phyloP scores from a whole-genome alignment of 2,888 invertebrate genomes.

The Lydus trimaculatus region DNA sequence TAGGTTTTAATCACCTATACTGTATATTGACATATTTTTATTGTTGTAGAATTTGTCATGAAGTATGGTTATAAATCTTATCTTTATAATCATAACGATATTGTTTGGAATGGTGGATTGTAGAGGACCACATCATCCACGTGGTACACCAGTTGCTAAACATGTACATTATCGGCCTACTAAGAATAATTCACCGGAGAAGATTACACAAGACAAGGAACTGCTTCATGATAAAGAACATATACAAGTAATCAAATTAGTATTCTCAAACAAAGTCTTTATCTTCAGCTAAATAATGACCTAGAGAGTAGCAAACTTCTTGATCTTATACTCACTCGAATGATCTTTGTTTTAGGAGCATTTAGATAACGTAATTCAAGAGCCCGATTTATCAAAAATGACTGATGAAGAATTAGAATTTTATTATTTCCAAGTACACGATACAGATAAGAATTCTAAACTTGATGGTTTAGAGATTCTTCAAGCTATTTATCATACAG shows the following conservation, averaged over 20 bases:
- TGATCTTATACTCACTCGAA: too few species aligned
- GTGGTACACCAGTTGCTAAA: slow-evolving; percentile 60
- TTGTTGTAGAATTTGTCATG: neutral
- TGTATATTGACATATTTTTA: slow-evolving; percentile 28
- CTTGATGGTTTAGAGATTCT: slow-evolving; percentile 91
- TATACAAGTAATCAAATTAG: slow-evolving; percentile 65
- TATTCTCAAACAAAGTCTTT: too few species aligned
- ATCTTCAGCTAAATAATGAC: too few species aligned
- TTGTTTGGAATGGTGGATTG: slow-evolving; percentile 23
- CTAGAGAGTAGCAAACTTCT: too few species aligned
- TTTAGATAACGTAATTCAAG: slow-evolving; percentile 58
- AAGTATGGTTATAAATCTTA: neutral
- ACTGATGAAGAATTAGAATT: slow-evolving; percentile 86
- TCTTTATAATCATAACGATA: slow-evolving; percentile 20
- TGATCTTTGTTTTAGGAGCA: slow-evolving; percentile 51
- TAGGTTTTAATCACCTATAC: slow-evolving; percentile 43
- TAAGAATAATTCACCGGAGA: slow-evolving; percentile 60
- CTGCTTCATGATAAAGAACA: slow-evolving; percentile 74
- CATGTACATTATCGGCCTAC: slow-evolving; percentile 70
- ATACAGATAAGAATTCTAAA: slow-evolving; percentile 87
- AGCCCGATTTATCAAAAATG: slow-evolving; percentile 73
- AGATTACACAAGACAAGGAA: slow-evolving; percentile 74
- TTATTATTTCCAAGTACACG: slow-evolving; percentile 86
- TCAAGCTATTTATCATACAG: slow-evolving; percentile 79
- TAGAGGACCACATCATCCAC: slow-evolving; percentile 73